phyloP scores from a whole-genome alignment of 1,140 invertebrate species.

The Lasioglossum albipes region DNA sequence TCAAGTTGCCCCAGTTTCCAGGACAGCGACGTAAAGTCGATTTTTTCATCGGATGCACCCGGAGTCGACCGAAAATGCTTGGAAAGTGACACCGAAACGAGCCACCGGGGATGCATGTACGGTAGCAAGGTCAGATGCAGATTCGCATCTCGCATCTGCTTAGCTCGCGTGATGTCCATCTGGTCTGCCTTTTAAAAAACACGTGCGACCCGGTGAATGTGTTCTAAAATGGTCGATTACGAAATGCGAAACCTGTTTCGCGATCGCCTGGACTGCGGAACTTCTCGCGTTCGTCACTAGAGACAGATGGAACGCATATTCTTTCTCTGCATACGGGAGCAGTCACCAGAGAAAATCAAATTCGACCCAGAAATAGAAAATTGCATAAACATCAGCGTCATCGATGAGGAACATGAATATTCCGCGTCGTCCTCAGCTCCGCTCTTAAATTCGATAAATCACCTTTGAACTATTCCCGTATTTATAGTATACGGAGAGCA shows the following conservation, averaged over 20 bases:
- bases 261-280: background rate
- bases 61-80: background rate
- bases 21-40: background rate
- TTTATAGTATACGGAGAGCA: background rate
- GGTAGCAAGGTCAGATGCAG: background rate
- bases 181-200: background rate
- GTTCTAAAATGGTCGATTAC: conserved; percentile 2
- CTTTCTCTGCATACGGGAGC: too few species aligned
- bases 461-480: conserved; percentile 1
- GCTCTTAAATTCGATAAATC: background rate
- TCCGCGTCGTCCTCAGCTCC: background rate
- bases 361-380: too few species aligned
- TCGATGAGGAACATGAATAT: background rate
- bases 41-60: background rate
- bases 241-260: conserved; percentile 1
- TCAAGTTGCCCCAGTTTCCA: background rate
- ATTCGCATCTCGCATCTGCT: background rate
- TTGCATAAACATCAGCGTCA: too few species aligned
- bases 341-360: too few species aligned
- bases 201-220: too few species aligned
- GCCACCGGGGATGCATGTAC: too few species aligned
- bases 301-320: too few species aligned
- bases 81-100: background rate
- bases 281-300: too few species aligned
- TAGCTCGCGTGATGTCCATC: background rate